Percentiles rank a stretch among this genome's conserved stretches.
Conservation (phyloP, 2,888 invertebrate species). For the Camponotus fellah region DNA sequence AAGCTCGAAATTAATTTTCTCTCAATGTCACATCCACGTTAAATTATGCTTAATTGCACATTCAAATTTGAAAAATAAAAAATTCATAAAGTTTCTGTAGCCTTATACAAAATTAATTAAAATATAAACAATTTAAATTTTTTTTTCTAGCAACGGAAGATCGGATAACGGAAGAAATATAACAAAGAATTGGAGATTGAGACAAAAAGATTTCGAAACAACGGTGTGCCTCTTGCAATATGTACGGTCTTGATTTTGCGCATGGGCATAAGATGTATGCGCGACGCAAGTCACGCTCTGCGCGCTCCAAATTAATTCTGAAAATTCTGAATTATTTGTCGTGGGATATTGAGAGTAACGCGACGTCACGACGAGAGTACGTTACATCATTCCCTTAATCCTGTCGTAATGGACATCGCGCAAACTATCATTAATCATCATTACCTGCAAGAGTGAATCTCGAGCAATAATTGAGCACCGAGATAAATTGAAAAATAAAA, state of each 20-base stretch:
- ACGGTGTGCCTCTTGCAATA: not conserved
- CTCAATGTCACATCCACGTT: not conserved
- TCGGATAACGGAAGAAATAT: not conserved
- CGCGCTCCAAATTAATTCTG: conserved; percentile 41
- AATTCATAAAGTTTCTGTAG: not conserved
- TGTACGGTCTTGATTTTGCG: conserved; percentile 31
- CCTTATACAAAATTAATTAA: not conserved
- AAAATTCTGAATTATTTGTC: conserved; percentile 61
- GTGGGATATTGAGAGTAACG: conserved; percentile 16
- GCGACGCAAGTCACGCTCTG: conserved; percentile 18
- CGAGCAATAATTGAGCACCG: not conserved
- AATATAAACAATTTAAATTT: not conserved
- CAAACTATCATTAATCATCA: conserved; percentile 14
- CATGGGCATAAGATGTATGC: conserved; percentile 38
- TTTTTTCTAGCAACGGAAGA: not conserved
- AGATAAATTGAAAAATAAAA: not conserved
- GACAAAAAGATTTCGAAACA: not conserved
- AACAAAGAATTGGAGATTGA: not conserved
- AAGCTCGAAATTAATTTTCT: not conserved
- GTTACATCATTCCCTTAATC: conserved; percentile 12
- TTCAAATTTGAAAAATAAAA: not conserved
- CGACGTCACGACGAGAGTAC: not conserved
- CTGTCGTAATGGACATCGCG: conserved; percentile 5
- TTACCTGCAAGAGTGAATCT: not conserved
- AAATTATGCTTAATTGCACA: not conserved